Conservation (phyloP, 2,888 invertebrate species). For the Encarsia formosa region DNA sequence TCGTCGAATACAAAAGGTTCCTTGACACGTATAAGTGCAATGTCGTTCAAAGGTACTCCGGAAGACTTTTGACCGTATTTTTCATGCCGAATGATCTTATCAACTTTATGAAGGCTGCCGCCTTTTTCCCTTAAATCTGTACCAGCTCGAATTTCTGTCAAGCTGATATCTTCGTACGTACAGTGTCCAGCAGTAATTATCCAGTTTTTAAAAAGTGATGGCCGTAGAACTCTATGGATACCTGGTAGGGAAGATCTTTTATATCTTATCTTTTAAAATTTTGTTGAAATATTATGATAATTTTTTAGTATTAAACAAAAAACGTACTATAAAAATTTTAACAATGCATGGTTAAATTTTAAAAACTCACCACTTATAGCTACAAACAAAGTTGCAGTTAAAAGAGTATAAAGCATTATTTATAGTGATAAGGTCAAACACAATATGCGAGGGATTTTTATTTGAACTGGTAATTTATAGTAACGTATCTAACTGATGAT, state of each 20-base stretch:
- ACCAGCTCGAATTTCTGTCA: neutral
- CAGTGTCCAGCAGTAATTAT: neutral
- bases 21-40: neutral
- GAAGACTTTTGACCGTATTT: neutral
- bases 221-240: too few relatives aligned
- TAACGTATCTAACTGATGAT: too few relatives aligned
- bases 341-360: too few relatives aligned
- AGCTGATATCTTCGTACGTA: neutral
- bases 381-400: too few relatives aligned
- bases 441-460: too few relatives aligned
- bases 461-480: too few relatives aligned
- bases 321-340: too few relatives aligned
- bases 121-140: neutral
- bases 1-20: slow-evolving; percentile 52
- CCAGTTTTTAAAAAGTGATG: too few relatives aligned
- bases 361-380: too few relatives aligned
- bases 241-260: slow-evolving; percentile 17
- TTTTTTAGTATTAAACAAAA: too few relatives aligned
- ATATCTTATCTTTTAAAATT: neutral
- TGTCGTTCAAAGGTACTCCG: neutral
- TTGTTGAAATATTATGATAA: slow-evolving; percentile 16
- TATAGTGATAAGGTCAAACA: too few relatives aligned
- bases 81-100: neutral
- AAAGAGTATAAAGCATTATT: too few relatives aligned
- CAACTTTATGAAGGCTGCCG: neutral